Conservation (phyloP, 53 echinoderm and acorn worm genomes). For the Mesocentrotus franciscanus region DNA sequence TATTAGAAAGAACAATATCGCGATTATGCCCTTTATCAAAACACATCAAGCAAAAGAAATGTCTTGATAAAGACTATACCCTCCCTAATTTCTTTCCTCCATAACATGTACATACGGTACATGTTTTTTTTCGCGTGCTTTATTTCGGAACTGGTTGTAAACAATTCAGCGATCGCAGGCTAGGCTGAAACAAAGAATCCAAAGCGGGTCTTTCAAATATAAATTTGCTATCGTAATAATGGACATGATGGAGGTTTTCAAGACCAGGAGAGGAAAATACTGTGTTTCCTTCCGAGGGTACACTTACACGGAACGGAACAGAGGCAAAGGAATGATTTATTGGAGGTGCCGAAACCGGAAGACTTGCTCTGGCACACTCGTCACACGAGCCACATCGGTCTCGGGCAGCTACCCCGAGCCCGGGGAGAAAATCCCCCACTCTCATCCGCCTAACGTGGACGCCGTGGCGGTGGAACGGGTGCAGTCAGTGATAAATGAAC, state of each 20-base stretch:
- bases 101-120: no score
- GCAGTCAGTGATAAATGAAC: background rate
- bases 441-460: background rate
- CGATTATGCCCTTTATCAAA: no score
- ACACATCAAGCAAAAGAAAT: no score
- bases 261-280: background rate
- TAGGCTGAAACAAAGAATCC: background rate
- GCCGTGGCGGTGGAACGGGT: background rate
- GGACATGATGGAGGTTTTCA: background rate
- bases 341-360: conserved; percentile 37
- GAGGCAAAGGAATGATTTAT: background rate
- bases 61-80: no score
- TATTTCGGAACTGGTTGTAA: no score
- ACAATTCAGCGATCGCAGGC: no score
- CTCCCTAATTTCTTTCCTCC: no score
- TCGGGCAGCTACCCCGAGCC: background rate
- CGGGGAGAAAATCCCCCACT: background rate
- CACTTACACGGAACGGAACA: background rate
- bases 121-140: no score
- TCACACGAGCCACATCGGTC: background rate
- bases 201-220: conserved; percentile 24
- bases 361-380: conserved; percentile 16
- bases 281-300: conserved; percentile 3
- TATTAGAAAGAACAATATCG: no score
- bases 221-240: background rate